Percentiles rank a stretch among this genome's conserved stretches.
Conservation (phyloP, 2,113 vertebrate species). For the Xenus cinereus region DNA sequence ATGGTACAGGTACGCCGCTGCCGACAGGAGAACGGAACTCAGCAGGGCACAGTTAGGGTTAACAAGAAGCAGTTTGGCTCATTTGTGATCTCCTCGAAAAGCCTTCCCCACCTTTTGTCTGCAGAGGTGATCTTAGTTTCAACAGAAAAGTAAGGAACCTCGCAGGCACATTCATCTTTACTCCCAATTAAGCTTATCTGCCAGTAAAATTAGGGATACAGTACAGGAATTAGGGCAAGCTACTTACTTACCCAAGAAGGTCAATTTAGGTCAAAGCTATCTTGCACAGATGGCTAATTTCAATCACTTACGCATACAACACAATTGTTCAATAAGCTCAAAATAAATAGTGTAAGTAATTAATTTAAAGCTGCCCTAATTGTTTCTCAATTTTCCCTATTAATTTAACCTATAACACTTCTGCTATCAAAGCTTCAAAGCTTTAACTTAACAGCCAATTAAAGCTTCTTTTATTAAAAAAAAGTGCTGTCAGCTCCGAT, state of each 20-base stretch:
- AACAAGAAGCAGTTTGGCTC: neutral
- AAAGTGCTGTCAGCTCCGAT: neutral
- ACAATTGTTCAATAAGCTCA: constrained; percentile 31
- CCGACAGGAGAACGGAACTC: neutral
- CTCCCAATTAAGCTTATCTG: neutral
- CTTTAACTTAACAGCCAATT: constrained; percentile 11
- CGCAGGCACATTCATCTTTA: neutral
- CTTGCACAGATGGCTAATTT: constrained; percentile 45
- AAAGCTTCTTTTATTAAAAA: neutral
- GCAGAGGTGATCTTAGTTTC: neutral
- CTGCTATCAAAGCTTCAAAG: constrained; percentile 7
- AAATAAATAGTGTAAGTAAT: constrained; percentile 50
- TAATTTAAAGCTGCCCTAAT: constrained; percentile 54
- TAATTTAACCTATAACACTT: constrained; percentile 13
- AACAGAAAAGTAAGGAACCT: neutral
- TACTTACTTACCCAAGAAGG: neutral
- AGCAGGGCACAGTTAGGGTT: neutral
- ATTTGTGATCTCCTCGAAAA: neutral
- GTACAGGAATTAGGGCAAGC: neutral
- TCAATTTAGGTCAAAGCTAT: constrained; percentile 25
- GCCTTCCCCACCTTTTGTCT: neutral
- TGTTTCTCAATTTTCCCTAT: constrained; percentile 15
- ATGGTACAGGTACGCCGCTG: fast-evolving
- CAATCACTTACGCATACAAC: neutral
- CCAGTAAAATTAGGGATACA: neutral